Evolutionary conservation across 2,888 invertebrate species (phyloP).

Genomic region (Chrysina gloriosa): DNA sequence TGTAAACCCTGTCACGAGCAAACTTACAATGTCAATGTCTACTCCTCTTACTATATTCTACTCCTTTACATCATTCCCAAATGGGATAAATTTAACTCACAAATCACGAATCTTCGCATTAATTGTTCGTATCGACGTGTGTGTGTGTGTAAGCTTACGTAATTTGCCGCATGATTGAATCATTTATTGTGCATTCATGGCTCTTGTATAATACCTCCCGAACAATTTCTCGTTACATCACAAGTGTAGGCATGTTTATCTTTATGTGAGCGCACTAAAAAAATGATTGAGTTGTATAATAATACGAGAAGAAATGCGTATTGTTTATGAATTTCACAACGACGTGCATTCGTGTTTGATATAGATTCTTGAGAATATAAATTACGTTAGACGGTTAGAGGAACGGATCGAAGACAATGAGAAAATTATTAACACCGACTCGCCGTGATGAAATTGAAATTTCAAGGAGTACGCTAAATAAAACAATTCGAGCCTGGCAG

Average conservation of each 20-base stretch:
- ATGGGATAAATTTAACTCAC: not conserved
- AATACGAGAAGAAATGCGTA: conserved; percentile 7
- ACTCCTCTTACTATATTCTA: no score
- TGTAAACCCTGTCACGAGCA: no score
- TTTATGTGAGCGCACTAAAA: not conserved
- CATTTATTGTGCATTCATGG: conserved; percentile 12
- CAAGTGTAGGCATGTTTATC: not conserved
- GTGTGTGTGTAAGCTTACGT: not conserved
- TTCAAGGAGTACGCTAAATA: no score
- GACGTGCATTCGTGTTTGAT: not conserved
- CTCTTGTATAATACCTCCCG: not conserved
- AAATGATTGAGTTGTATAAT: conserved; percentile 14
- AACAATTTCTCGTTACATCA: conserved; percentile 20
- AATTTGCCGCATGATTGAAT: not conserved
- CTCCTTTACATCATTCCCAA: not conserved
- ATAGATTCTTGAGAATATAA: no score
- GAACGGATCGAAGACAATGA: not conserved
- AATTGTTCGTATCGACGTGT: not conserved
- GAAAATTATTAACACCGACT: not conserved
- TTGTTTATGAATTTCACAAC: conserved; percentile 4
- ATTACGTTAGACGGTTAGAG: no score
- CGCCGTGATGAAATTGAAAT: not conserved
- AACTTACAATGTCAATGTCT: not conserved
- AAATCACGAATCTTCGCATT: not conserved
- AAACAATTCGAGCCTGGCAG: no score